phyloP scores from a whole-genome alignment of 2,113 vertebrate genomes.

The Athene noctua region DNA sequence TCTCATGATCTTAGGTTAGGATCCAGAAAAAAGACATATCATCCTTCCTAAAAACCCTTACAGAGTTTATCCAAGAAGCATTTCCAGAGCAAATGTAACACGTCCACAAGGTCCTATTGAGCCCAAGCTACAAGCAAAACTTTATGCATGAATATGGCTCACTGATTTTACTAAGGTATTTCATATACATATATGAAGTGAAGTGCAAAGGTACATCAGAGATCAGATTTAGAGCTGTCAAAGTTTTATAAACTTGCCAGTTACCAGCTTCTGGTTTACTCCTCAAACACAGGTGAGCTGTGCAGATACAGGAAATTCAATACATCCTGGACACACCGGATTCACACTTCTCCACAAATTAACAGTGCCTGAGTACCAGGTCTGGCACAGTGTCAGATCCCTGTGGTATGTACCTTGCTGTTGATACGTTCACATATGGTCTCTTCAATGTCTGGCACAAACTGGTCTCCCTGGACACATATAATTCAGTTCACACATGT shows the following conservation, averaged over 20 bases:
- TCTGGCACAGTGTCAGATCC: background rate
- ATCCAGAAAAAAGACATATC: background rate
- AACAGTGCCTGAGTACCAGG: background rate
- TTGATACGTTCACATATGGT: background rate
- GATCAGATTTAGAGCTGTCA: conserved; percentile 36
- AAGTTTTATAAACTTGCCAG: background rate
- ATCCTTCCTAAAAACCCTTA: background rate
- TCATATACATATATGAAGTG: conserved; percentile 39
- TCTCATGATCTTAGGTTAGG: background rate
- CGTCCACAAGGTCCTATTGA: background rate
- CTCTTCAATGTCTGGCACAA: background rate
- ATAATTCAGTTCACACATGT: background rate
- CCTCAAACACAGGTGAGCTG: background rate
- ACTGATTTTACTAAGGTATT: conserved; percentile 49
- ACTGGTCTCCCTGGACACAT: accelerated
- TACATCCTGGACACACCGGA: background rate
- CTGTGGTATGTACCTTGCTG: background rate
- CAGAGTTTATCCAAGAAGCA: background rate
- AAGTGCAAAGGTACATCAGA: conserved; percentile 22
- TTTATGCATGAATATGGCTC: background rate
- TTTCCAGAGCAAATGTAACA: background rate
- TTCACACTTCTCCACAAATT: background rate
- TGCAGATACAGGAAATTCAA: background rate
- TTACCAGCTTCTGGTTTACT: background rate
- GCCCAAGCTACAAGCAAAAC: background rate